phyloP scores from a whole-genome alignment of 2,797 vertebrate genomes.

The Acrossocheilus fasciatus region DNA sequence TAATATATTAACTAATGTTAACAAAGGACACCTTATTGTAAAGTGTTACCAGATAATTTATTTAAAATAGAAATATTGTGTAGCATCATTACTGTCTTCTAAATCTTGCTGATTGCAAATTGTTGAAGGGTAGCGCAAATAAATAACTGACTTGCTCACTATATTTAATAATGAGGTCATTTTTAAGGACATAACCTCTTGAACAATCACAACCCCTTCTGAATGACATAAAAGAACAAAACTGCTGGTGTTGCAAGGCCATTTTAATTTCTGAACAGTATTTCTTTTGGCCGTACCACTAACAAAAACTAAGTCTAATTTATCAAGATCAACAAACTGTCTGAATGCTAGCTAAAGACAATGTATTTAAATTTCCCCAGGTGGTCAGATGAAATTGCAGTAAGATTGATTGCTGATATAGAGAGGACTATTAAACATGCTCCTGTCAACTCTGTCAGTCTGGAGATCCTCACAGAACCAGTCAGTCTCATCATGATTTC shows the following conservation, averaged over 20 bases:
- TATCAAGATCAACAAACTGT: conserved; percentile 32
- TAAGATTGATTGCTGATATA: conserved; percentile 43
- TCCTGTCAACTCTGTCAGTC: conserved; percentile 11
- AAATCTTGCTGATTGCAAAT: neutral
- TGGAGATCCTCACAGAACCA: conserved; percentile 28
- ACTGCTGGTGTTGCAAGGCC: conserved; percentile 2
- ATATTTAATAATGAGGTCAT: neutral
- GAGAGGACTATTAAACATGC: conserved; percentile 32
- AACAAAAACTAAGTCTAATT: conserved; percentile 8
- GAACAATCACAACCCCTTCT: neutral
- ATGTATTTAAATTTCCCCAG: conserved; percentile 1
- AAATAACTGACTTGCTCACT: neutral
- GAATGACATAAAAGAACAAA: neutral
- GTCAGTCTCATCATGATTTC: neutral
- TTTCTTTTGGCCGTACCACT: conserved; percentile 27
- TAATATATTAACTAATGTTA: no score
- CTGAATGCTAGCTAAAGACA: conserved; percentile 20
- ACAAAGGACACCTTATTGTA: no score
- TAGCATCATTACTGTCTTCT: neutral
- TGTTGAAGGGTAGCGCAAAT: neutral
- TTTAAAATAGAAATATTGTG: neutral
- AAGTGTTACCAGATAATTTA: no score
- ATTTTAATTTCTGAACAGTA: neutral
- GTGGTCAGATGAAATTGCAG: conserved; percentile 41
- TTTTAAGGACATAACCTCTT: neutral